Evolutionary conservation across 2,113 vertebrate species (phyloP).

Genomic region (Chloropsis hardwickii): DNA sequence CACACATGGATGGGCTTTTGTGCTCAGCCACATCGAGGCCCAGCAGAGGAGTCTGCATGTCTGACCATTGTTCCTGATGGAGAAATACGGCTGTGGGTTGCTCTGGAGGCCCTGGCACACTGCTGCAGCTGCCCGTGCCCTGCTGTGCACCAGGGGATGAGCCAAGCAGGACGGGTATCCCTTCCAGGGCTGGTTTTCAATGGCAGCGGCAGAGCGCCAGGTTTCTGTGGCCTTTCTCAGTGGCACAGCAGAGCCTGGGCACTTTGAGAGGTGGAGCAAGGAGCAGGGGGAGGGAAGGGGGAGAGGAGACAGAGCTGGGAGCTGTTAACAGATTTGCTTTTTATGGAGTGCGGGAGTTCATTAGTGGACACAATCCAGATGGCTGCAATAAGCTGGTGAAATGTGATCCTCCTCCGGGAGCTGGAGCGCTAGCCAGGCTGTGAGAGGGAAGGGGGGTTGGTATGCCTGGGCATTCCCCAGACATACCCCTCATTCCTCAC

Average conservation of each 20-base stretch:
- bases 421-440: background rate
- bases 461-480: slow-evolving; percentile 59
- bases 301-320: slow-evolving; percentile 46
- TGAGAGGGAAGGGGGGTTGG: slow-evolving; percentile 38
- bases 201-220: slow-evolving; percentile 23
- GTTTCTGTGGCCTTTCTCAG: slow-evolving; percentile 15
- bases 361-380: slow-evolving; percentile 75
- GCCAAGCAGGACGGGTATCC: rapidly evolving
- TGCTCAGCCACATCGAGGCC: background rate
- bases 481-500: slow-evolving; percentile 53
- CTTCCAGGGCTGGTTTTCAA: background rate
- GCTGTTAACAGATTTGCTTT: slow-evolving; percentile 72
- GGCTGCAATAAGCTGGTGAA: slow-evolving; percentile 69
- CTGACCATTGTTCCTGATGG: background rate
- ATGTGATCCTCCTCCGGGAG: slow-evolving; percentile 62
- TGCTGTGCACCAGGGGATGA: background rate
- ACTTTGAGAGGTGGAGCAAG: slow-evolving; percentile 13
- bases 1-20: background rate
- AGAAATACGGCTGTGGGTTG: background rate
- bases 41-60: rapidly evolving
- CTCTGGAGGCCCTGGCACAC: background rate
- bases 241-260: background rate
- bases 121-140: background rate
- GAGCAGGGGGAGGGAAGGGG: slow-evolving; percentile 2
- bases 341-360: slow-evolving; percentile 73